These are phyloP conservation scores for Pipa parva DNA, from an alignment of 2,113 vertebrate species.

Conservation along the genomic window DNA sequence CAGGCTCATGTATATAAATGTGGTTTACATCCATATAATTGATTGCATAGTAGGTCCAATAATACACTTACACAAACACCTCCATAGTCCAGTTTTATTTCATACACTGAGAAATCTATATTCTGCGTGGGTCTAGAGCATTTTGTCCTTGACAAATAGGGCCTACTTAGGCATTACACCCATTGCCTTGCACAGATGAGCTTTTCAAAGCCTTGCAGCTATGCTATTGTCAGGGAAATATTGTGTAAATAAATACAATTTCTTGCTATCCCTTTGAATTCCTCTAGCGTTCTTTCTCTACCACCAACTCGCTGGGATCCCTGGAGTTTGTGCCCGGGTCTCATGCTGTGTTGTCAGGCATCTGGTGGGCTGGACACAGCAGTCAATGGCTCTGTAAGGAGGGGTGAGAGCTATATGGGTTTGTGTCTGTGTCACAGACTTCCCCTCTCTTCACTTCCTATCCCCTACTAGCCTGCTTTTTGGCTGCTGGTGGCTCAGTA, in stretches of 20 bases:
- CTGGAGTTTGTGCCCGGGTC: constrained; percentile 42
- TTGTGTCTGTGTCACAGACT: constrained; percentile 30
- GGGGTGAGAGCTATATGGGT: neutral
- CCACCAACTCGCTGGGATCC: constrained; percentile 27
- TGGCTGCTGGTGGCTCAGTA: constrained; percentile 89
- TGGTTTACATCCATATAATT: too few relatives aligned
- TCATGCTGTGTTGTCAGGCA: constrained; percentile 38
- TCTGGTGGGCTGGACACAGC: constrained; percentile 31
- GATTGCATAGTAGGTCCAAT: too few relatives aligned
- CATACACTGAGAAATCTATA: neutral
- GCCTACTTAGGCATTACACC: neutral
- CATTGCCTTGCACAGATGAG: constrained; percentile 11
- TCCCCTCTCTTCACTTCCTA: constrained; percentile 70
- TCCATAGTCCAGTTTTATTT: too few relatives aligned
- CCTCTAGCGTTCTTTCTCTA: constrained; percentile 5
- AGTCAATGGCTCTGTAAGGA: constrained; percentile 35
- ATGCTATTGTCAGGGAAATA: constrained; percentile 31
- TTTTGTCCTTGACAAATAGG: neutral
- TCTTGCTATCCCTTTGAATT: constrained; percentile 6
- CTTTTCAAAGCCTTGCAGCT: constrained; percentile 20
- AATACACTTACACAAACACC: too few relatives aligned
- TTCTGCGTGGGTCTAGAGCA: neutral
- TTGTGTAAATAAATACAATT: constrained; percentile 38
- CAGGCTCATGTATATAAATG: too few relatives aligned
- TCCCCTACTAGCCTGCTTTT: constrained; percentile 69